phyloP scores from a whole-genome alignment of 92 coral and sea anemone species.

The Parazoanthus darwini region DNA sequence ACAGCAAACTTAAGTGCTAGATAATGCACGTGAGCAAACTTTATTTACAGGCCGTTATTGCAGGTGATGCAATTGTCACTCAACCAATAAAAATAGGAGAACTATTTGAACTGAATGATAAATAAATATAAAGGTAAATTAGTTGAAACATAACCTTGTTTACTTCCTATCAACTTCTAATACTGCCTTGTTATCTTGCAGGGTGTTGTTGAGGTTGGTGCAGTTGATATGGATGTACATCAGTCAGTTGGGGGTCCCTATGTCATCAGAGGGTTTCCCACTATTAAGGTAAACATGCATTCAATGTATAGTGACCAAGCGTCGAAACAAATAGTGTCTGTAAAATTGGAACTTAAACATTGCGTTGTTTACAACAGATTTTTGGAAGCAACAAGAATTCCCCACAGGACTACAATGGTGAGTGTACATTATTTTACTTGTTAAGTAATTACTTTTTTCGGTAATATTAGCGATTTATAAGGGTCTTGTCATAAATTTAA shows the following conservation, averaged over 20 bases:
- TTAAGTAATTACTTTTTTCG: too few relatives aligned
- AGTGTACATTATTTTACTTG: not conserved
- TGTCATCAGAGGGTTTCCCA: slow-evolving; percentile 93
- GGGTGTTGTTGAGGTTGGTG: slow-evolving; percentile 87
- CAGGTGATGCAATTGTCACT: too few relatives aligned
- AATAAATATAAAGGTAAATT: too few relatives aligned
- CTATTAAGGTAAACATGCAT: slow-evolving; percentile 73
- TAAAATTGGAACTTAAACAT: not conserved
- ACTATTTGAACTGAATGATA: too few relatives aligned
- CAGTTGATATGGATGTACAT: slow-evolving; percentile 98
- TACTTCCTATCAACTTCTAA: too few relatives aligned
- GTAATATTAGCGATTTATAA: too few relatives aligned
- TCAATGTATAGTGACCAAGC: not conserved
- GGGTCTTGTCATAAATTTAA: too few relatives aligned
- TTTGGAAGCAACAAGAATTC: slow-evolving; percentile 96
- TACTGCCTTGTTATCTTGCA: not conserved
- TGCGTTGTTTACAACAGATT: slow-evolving; percentile 54
- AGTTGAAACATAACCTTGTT: too few relatives aligned
- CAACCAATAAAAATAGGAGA: too few relatives aligned
- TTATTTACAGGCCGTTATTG: too few relatives aligned
- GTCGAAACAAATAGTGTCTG: not conserved
- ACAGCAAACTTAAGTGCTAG: too few relatives aligned
- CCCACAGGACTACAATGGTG: slow-evolving; percentile 93
- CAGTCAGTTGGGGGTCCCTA: slow-evolving; percentile 92
- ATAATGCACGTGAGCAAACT: too few relatives aligned